phyloP scores from a whole-genome alignment of 2,888 invertebrate species.

The Portevinia maculata region DNA sequence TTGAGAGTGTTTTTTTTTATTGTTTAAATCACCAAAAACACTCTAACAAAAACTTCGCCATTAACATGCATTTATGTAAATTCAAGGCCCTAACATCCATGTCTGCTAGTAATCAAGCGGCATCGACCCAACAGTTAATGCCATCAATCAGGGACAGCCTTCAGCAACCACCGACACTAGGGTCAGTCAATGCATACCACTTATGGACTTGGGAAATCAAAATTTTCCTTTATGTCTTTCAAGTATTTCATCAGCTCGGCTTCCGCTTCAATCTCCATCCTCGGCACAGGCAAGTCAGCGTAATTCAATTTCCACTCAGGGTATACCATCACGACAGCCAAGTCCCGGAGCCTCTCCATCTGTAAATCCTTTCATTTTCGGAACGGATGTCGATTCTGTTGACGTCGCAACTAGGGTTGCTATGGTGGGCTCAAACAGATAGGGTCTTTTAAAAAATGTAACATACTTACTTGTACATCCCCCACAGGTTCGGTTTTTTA shows the following conservation, averaged over 20 bases:
- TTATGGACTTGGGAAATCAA: not conserved
- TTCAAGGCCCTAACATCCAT: constrained; percentile 84
- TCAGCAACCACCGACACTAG: constrained; percentile 85
- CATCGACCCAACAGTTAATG: constrained; percentile 85
- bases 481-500: constrained; percentile 91
- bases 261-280: constrained; percentile 80
- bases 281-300: constrained; percentile 81
- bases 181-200: constrained; percentile 80
- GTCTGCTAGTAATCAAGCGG: constrained; percentile 86
- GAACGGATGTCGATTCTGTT: constrained; percentile 98
- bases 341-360: constrained; percentile 85
- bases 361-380: constrained; percentile 94
- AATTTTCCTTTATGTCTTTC: not conserved
- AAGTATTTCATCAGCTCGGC: constrained; percentile 81
- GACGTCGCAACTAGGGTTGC: constrained; percentile 99
- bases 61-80: constrained; percentile 6
- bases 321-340: constrained; percentile 83
- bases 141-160: constrained; percentile 87
- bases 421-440: constrained; percentile 88
- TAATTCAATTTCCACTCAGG: constrained; percentile 83
- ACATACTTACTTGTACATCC: not conserved
- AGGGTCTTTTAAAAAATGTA: not conserved
- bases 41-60: not conserved
- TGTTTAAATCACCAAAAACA: not conserved
- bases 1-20: not conserved